Percentiles rank a stretch among this genome's conserved stretches.
Conservation (phyloP, 2,888 invertebrate species). For the Caenorhabditis wallacei region DNA sequence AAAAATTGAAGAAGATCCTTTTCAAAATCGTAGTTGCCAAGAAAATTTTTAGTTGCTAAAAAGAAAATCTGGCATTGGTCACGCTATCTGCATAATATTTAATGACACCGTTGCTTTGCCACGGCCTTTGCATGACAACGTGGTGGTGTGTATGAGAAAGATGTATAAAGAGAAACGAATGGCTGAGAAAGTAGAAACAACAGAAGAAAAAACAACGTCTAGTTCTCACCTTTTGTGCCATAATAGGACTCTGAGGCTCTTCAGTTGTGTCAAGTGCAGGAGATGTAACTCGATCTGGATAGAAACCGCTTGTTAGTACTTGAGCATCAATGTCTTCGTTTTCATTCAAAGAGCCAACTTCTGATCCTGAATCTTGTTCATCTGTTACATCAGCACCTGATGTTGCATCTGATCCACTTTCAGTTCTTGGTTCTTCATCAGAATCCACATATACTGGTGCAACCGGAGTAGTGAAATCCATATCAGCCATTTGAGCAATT, state of each 20-base stretch:
- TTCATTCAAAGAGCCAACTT: slow-evolving; percentile 27
- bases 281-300: slow-evolving; percentile 61
- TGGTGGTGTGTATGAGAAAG: slow-evolving; percentile 26
- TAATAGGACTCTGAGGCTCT: slow-evolving; percentile 52
- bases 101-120: slow-evolving; percentile 32
- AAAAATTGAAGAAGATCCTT: background rate
- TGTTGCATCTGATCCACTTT: slow-evolving; percentile 53
- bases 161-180: background rate
- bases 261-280: slow-evolving; percentile 62
- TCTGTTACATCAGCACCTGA: slow-evolving; percentile 46
- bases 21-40: slow-evolving; percentile 3
- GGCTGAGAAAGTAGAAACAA: slow-evolving; percentile 32
- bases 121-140: slow-evolving; percentile 45
- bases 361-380: slow-evolving; percentile 30
- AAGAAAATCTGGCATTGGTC: slow-evolving; percentile 49
- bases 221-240: slow-evolving; percentile 56
- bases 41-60: slow-evolving; percentile 11
- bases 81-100: slow-evolving; percentile 59
- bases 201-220: slow-evolving; percentile 16
- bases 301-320: slow-evolving; percentile 52
- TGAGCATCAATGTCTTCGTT: slow-evolving; percentile 46
- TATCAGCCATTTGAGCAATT: slow-evolving; percentile 58
- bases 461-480: slow-evolving; percentile 11
- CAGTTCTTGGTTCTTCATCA: slow-evolving; percentile 39
- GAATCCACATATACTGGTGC: background rate